Base-by-base conservation (phyloP, 92 coral and sea anemone genomes). In the Parazoanthus swiftii region DNA sequence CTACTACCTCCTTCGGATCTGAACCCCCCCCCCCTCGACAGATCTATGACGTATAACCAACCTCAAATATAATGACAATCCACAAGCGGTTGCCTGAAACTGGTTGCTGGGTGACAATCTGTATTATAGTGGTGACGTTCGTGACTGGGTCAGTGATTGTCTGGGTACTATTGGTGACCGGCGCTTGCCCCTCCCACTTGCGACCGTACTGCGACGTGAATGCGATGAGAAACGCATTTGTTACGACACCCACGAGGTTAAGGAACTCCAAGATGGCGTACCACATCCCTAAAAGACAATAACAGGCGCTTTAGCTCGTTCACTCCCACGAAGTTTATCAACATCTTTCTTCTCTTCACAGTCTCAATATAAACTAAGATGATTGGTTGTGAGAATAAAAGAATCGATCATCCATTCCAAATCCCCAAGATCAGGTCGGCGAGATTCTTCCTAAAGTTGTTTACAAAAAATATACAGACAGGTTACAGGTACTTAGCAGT, bases 151-250 rank as follows among this genome's bases (percentile, higher is more conserved):
- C 92, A 48, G 80, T 43, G 23, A 95, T 29, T 26, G 85, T 83
- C 73, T 92, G 90, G 65, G 93, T 95, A 46, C 78, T 75, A 91
- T 91, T 94, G 35, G 86, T 88, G 25, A 92, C 85, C 54, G 79
- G 75, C 20, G 90, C 71, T 26, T 85, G 89, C 14, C 96, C 98
- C 91, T 93, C 98, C 98, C 98, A 96, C 59, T 90, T 71, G 25
- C 95, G 93, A 74, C 98, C 98, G 72, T 96, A 96, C 35, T 93
- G 92, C 68, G 98, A 96, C 79, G 98, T 96, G 88, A 96, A 96
- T 8, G 98, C 98, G 39, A 96, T 98, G 83, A 96, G 83, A 89
- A 96, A 96, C 29, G 98, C 94, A 88, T 96, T 96, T 29, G 98
- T 96, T 36, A 93, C 96, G 80, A 96, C 98, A 38, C 98, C 98